Percentiles rank a stretch among this genome's conserved stretches.
These are phyloP conservation scores for Agrotis puta DNA, from an alignment of 2,888 invertebrate genomes.

Conservation along the genomic window DNA sequence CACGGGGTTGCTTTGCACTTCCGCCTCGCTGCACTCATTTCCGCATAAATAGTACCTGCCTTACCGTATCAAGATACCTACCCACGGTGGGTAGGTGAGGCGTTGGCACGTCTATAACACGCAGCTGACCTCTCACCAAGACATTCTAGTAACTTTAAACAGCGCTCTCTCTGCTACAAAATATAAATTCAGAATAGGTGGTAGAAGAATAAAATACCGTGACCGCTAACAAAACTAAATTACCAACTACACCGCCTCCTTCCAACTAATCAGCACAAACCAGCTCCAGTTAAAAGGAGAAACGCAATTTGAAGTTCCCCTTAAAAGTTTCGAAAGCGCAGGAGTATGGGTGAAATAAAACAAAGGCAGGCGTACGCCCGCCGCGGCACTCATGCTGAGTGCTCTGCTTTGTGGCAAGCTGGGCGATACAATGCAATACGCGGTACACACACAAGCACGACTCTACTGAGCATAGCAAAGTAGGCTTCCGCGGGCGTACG, in stretches of 20 bases:
- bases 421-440: constrained; percentile 86
- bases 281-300: constrained; percentile 81
- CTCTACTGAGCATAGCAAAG: constrained; percentile 70
- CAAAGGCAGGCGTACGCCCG: constrained; percentile 88
- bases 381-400: constrained; percentile 89
- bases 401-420: constrained; percentile 88
- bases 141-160: neutral
- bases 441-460: constrained; percentile 64
- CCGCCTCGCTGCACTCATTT: constrained; percentile 89
- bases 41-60: constrained; percentile 87
- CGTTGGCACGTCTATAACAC: constrained; percentile 23
- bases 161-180: neutral
- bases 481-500: constrained; percentile 63
- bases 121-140: neutral
- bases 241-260: constrained; percentile 61
- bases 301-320: constrained; percentile 87
- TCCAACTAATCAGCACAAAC: constrained; percentile 82
- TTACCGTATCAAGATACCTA: constrained; percentile 80
- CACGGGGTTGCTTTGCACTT: constrained; percentile 87
- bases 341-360: constrained; percentile 89
- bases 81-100: constrained; percentile 63
- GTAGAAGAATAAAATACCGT: constrained; percentile 41
- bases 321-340: constrained; percentile 88
- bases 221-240: constrained; percentile 64
- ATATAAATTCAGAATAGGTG: neutral